phyloP scores from a whole-genome alignment of 2,113 vertebrate species.

The Pelusios castaneus region DNA sequence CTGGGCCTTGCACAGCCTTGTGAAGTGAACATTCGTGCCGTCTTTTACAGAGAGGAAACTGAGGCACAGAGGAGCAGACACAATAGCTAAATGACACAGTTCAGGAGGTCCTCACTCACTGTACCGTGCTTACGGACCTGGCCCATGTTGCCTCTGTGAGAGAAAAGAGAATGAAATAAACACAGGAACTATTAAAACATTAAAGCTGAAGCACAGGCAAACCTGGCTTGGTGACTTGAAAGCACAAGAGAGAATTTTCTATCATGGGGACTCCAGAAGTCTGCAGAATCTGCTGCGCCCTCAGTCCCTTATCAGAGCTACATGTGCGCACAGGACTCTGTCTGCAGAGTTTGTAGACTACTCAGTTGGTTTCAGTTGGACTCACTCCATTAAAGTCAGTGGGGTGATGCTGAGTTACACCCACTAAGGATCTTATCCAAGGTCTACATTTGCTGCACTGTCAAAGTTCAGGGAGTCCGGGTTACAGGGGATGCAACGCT shows the following conservation, averaged over 20 bases:
- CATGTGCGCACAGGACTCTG: background rate
- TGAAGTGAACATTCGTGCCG: background rate
- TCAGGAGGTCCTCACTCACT: background rate
- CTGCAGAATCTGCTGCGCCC: background rate
- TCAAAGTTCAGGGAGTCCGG: background rate
- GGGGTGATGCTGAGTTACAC: background rate
- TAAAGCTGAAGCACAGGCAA: background rate
- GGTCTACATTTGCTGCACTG: fast-evolving
- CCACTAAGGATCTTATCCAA: background rate
- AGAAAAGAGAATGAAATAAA: background rate
- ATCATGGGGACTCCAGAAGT: background rate
- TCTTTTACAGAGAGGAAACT: background rate
- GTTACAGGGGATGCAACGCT: background rate
- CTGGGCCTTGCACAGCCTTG: background rate
- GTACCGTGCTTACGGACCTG: background rate
- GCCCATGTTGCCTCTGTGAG: background rate
- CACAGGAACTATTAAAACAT: background rate
- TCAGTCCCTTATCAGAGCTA: background rate
- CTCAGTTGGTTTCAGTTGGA: background rate
- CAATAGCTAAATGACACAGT: background rate
- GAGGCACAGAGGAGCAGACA: background rate
- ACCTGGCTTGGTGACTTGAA: background rate
- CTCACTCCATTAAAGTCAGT: background rate
- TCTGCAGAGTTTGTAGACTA: background rate
- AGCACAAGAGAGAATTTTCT: background rate